Evolutionary conservation across 2,797 vertebrate genomes (phyloP).

Genomic region (Mormyrops boulengeri): DNA sequence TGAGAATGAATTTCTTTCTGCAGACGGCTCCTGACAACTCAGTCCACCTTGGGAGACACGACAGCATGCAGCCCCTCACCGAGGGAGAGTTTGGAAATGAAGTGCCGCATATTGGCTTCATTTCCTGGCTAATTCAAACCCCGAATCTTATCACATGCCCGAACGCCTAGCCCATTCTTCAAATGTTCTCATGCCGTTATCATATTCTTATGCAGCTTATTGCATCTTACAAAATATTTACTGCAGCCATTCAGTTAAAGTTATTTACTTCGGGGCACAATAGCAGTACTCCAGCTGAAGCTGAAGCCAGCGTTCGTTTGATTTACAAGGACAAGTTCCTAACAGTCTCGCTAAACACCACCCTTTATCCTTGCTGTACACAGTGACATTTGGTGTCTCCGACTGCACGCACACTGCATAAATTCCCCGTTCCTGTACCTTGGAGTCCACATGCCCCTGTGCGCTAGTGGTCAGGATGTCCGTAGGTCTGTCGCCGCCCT

Average conservation of each 20-base stretch:
- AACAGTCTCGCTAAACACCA: not conserved
- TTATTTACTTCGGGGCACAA: not conserved
- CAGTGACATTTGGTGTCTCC: not conserved
- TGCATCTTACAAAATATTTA: not conserved
- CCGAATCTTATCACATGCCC: not conserved
- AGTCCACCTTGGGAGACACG: not conserved
- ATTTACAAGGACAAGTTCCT: not conserved
- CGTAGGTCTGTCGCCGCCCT: slow-evolving; percentile 28
- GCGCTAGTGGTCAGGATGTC: slow-evolving; percentile 54
- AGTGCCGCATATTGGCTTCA: not conserved
- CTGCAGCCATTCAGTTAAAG: not conserved
- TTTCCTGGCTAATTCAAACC: not conserved
- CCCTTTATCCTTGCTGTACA: not conserved
- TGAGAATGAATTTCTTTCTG: not conserved
- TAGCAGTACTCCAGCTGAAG: not conserved
- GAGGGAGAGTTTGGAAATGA: not conserved
- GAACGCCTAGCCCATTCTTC: not conserved
- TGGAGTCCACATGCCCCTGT: slow-evolving; percentile 37
- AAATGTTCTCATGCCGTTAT: not conserved
- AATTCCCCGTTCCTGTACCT: slow-evolving; percentile 50
- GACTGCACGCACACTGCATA: not conserved
- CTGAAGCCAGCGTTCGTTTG: not conserved
- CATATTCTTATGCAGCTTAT: not conserved
- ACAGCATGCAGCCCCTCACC: not conserved
- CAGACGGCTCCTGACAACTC: not conserved